These are phyloP conservation scores for Idaea biselata DNA, from an alignment of 2,888 invertebrate species.

Conservation along the genomic window DNA sequence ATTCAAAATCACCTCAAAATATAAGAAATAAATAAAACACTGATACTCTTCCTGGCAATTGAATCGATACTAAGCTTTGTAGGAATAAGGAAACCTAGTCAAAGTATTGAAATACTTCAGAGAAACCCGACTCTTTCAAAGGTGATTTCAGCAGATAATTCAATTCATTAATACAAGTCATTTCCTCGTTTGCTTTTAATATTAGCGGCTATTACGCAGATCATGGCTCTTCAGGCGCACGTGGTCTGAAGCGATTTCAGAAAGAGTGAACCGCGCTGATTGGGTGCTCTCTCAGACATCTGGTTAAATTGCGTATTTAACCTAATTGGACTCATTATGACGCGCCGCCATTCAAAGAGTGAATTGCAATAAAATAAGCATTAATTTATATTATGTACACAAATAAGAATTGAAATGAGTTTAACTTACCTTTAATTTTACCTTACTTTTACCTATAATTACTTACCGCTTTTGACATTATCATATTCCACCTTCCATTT, in stretches of 20 bases:
- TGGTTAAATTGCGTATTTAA: conserved; percentile 61
- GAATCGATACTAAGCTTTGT: not conserved
- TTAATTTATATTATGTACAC: conserved; percentile 32
- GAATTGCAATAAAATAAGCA: conserved; percentile 44
- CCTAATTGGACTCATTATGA: conserved; percentile 58
- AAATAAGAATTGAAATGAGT: not conserved
- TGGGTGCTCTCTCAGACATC: conserved; percentile 46
- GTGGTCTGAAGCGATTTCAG: conserved; percentile 41
- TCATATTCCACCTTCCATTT: too few relatives aligned
- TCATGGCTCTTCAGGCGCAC: conserved; percentile 43
- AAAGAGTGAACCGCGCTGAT: conserved; percentile 31
- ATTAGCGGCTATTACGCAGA: conserved; percentile 60
- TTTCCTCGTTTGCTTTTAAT: conserved; percentile 67
- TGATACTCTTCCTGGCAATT: not conserved
- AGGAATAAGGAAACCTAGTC: conserved; percentile 11
- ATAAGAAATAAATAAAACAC: conserved; percentile 3
- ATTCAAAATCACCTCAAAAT: too few relatives aligned
- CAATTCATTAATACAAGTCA: conserved; percentile 63
- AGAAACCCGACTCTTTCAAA: conserved; percentile 46
- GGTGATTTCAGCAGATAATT: conserved; percentile 62
- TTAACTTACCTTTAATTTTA: not conserved
- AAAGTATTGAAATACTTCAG: conserved; percentile 22
- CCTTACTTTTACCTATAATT: too few relatives aligned
- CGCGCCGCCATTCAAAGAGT: conserved; percentile 48
- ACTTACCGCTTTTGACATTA: too few relatives aligned